Conservation (phyloP, 2,113 vertebrate species). For the Paedocypris sp. region DNA sequence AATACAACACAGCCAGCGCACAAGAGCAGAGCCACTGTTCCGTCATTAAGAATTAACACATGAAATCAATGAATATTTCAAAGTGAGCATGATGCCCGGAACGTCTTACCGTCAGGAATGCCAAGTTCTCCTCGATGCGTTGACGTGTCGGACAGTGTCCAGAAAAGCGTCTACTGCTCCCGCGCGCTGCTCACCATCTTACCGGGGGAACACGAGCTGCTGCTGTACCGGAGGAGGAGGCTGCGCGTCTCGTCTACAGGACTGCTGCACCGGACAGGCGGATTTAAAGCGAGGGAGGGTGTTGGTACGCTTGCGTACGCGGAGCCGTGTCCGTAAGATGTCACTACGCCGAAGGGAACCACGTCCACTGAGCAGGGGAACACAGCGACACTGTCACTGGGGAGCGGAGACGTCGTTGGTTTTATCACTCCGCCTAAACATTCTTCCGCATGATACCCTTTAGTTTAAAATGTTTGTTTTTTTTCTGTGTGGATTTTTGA, state of each 20-base stretch:
- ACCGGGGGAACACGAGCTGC: constrained; percentile 35
- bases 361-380: constrained; percentile 21
- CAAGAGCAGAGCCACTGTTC: neutral
- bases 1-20: neutral
- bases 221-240: constrained; percentile 35
- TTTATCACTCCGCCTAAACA: too few species aligned
- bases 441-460: too few species aligned
- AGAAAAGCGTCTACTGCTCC: constrained; percentile 38
- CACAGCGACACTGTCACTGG: neutral
- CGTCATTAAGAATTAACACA: constrained; percentile 32
- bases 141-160: constrained; percentile 27
- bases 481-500: too few species aligned
- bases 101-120: constrained; percentile 44
- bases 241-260: constrained; percentile 40
- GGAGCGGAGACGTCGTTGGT: too few species aligned
- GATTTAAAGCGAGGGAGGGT: constrained; percentile 56
- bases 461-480: too few species aligned
- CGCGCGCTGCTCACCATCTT: constrained; percentile 52
- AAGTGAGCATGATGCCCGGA: neutral
- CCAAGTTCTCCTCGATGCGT: constrained; percentile 31
- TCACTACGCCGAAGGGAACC: constrained; percentile 52
- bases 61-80: constrained; percentile 38
- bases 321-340: constrained; percentile 56
- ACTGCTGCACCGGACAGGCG: constrained; percentile 40
- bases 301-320: constrained; percentile 56